phyloP scores from a whole-genome alignment of 1,140 invertebrate species.

The Pristionchus pacificus region DNA sequence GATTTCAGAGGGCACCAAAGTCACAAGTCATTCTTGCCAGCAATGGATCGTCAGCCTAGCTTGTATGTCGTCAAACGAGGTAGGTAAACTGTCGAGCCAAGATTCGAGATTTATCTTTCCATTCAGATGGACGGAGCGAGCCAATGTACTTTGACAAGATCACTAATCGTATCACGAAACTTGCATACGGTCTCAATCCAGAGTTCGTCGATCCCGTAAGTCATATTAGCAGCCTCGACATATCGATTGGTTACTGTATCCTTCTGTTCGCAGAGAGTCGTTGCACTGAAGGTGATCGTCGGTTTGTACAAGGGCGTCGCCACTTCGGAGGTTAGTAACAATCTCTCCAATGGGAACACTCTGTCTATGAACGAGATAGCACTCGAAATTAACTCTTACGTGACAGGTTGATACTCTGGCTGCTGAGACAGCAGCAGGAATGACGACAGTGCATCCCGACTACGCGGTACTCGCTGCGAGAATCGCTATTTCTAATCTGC shows the following conservation, averaged over 20 bases:
- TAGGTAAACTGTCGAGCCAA: too few species aligned
- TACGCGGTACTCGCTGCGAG: constrained; percentile 91
- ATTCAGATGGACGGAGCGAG: neutral
- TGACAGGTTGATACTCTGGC: constrained; percentile 96
- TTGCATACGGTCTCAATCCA: neutral
- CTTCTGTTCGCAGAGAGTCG: constrained; percentile 19
- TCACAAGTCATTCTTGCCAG: too few species aligned
- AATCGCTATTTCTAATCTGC: constrained; percentile 91
- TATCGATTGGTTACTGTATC: neutral
- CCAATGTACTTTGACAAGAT: neutral
- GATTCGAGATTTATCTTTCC: neutral
- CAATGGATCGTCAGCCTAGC: too few species aligned
- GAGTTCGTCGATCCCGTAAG: neutral
- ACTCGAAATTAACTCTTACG: too few species aligned
- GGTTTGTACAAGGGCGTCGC: constrained; percentile 92
- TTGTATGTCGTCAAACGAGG: too few species aligned
- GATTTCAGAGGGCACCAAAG: too few species aligned
- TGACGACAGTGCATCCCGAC: constrained; percentile 93
- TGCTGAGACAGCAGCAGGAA: constrained; percentile 88
- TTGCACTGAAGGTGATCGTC: constrained; percentile 71
- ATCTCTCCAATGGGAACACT: too few species aligned
- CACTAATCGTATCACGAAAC: neutral
- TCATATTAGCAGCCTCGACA: neutral
- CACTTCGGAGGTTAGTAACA: constrained; percentile 86
- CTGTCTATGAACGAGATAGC: too few species aligned